Evolutionary conservation across 2,888 invertebrate species (phyloP), one percentile per base, ranked within the genome.

Genomic region (Synergus laeviventris): DNA sequence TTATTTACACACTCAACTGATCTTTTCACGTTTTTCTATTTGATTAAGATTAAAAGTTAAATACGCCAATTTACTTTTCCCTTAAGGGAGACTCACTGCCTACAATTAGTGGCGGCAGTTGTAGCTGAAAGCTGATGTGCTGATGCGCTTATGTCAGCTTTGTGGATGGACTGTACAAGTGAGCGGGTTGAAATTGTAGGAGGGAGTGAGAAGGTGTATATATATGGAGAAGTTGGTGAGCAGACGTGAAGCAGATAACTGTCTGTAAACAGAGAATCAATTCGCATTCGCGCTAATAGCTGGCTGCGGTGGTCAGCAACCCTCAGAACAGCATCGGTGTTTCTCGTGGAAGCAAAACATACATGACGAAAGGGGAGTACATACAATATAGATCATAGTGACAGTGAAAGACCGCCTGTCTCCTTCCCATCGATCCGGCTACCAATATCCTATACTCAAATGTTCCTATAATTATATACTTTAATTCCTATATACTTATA

Each of bases 251-350:
- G 84, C 74, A 82, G 82, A 81, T 82, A 84, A 84, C 82, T 81
- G 81, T 78, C 79, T 80, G 84, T 83, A 84, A 87, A 86, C 82
- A 81, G 81, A 81, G 84, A 84, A 86, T 87, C 87, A 83, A 83
- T 86, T 87, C 84, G 81, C 80, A 85, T 84, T 79, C 73, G 85
- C 82, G 83, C 82, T 86, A 87, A 87, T 86, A 83, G 84, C 82
- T 80, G 84, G 84, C 81, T 82, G 83, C 84, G 77, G 81, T 82
- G 84, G 86, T 83, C 83, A 76, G 83, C 79, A 78, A 84, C 79
- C 79, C 79, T 73, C 74, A 74, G 76, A 62, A 60, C 76, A 66
- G 74, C 78, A 76, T 73, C 76, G 61, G 62, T 78, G 64, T 54
- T 73, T 70, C 78, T 73, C 77, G 62, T 73, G 73, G 75, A 49